A percentile compares a stretch with the other conserved stretches of the same genome.
Evolutionary conservation across 2,888 invertebrate genomes (phyloP).

Genomic region (Drosophila neonasuta): DNA sequence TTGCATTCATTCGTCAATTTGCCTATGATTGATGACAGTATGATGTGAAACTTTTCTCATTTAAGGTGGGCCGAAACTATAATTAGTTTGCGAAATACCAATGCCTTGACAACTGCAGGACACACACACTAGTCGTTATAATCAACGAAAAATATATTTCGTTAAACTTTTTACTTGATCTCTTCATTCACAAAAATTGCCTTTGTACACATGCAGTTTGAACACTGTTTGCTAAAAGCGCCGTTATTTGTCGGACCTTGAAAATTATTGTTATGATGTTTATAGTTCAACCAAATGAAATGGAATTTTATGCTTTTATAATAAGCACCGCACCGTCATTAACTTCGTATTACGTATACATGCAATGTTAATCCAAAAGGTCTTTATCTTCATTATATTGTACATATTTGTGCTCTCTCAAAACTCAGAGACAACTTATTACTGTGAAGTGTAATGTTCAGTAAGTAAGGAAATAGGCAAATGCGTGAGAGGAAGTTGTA

Average conservation of each 20-base stretch:
- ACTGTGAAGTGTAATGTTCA: background rate
- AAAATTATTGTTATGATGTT: background rate
- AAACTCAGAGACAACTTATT: background rate
- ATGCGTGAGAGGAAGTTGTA: background rate
- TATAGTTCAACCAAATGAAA: background rate
- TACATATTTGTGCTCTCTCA: background rate
- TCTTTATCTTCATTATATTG: background rate
- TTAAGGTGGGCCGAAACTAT: background rate
- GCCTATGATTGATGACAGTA: conserved; percentile 33
- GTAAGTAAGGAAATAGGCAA: background rate
- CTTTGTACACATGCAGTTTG: too few relatives aligned
- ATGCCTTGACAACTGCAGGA: background rate
- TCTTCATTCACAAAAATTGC: background rate
- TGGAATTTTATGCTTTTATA: background rate
- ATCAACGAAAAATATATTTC: background rate
- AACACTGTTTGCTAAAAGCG: too few relatives aligned
- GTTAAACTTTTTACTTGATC: background rate
- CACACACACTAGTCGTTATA: background rate
- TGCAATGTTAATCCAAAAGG: background rate
- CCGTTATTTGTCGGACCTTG: too few relatives aligned
- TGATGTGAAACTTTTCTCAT: background rate
- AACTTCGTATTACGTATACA: background rate
- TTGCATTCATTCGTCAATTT: background rate
- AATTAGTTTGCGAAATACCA: background rate
- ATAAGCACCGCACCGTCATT: background rate